These are phyloP conservation scores for Prolemur simus DNA, from an alignment of 2,113 vertebrate species.

Conservation along the genomic window DNA sequence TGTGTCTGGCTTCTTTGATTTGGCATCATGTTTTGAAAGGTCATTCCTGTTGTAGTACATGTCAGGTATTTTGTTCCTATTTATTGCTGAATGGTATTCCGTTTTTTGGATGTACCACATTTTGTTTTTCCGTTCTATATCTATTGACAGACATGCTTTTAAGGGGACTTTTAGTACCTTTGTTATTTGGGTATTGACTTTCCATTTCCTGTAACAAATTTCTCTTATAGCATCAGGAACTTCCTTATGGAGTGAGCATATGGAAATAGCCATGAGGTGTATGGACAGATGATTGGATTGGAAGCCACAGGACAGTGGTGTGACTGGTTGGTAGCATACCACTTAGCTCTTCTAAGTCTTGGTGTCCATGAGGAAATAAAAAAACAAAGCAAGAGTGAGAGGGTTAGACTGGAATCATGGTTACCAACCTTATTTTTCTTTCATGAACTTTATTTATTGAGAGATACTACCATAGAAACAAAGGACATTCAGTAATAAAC, in stretches of 20 bases:
- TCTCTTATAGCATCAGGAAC: background rate
- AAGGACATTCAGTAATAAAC: background rate
- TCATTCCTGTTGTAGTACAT: background rate
- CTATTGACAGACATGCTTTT: background rate
- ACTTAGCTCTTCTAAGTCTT: background rate
- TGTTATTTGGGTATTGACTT: background rate
- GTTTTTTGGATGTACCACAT: background rate
- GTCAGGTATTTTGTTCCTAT: background rate
- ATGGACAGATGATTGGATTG: background rate
- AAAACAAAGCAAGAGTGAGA: background rate
- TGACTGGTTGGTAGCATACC: background rate
- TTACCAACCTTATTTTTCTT: background rate
- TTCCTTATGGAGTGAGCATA: background rate
- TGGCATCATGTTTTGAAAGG: background rate
- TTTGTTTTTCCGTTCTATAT: background rate
- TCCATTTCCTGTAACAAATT: background rate
- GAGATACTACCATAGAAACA: background rate
- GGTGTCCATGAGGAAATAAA: too few species aligned
- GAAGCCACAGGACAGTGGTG: too few species aligned
- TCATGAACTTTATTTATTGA: background rate
- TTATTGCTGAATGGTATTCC: background rate
- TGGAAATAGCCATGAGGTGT: background rate
- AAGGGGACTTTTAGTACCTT: background rate
- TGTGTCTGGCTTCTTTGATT: background rate
- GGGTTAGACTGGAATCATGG: background rate